A percentile compares a stretch with the other conserved stretches of the same genome.
phyloP scores from a whole-genome alignment of 2,113 vertebrate genomes.

The Nesoenas mayeri region DNA sequence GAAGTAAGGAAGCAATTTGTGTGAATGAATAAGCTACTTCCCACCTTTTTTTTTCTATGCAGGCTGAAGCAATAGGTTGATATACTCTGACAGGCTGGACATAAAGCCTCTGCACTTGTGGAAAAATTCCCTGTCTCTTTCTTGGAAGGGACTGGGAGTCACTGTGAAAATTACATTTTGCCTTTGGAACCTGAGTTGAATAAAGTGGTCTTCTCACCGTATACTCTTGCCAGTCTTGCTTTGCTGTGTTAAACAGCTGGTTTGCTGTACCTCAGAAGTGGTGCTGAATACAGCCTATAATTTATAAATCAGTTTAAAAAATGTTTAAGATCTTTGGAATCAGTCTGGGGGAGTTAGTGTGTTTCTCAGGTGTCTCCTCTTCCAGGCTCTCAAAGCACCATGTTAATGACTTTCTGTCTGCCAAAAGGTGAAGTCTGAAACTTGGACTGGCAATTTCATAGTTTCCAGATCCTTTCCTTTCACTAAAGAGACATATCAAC shows the following conservation, averaged over 20 bases:
- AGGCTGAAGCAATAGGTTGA: constrained; percentile 17
- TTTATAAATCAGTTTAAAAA: constrained; percentile 1
- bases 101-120: not conserved
- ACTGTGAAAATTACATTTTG: constrained; percentile 5
- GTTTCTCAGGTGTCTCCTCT: constrained; percentile 4
- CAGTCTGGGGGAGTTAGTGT: not conserved
- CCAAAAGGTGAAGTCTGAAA: not conserved
- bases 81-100: not conserved
- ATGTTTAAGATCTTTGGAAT: not conserved
- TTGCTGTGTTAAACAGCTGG: constrained; percentile 8
- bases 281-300: not conserved
- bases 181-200: not conserved
- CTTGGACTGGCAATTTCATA: not conserved
- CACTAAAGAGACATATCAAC: not conserved
- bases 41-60: constrained; percentile 16
- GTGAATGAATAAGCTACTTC: constrained; percentile 26
- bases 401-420: constrained; percentile 32
- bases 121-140: constrained; percentile 31
- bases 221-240: not conserved
- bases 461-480: constrained; percentile 21
- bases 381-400: not conserved
- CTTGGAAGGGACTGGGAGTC: not conserved
- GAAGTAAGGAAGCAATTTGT: constrained; percentile 28
- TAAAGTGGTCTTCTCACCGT: not conserved
- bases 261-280: not conserved